phyloP scores from a whole-genome alignment of 1,140 invertebrate species.

The Hycleus phaleratus region DNA sequence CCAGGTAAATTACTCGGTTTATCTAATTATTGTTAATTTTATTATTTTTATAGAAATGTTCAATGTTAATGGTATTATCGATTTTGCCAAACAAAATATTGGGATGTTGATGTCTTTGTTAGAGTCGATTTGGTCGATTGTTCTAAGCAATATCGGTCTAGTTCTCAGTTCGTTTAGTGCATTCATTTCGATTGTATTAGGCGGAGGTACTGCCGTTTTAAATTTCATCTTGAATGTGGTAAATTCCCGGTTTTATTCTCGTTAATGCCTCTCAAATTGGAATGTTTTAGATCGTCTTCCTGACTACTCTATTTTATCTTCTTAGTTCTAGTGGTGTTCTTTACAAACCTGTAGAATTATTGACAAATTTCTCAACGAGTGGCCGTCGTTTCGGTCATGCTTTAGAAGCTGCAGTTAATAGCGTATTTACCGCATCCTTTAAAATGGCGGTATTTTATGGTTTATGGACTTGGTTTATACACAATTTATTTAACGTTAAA shows the following conservation, averaged over 20 bases:
- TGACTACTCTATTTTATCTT: constrained; percentile 93
- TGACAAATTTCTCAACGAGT: constrained; percentile 66
- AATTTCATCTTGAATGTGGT: constrained; percentile 90
- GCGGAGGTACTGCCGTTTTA: constrained; percentile 86
- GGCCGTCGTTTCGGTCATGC: constrained; percentile 69
- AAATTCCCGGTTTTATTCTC: constrained; percentile 29
- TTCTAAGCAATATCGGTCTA: constrained; percentile 89
- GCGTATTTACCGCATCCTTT: constrained; percentile 87
- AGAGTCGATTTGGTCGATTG: constrained; percentile 86
- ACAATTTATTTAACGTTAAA: constrained; percentile 90
- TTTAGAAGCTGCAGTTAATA: constrained; percentile 63
- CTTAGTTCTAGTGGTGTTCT: constrained; percentile 78
- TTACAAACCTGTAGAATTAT: constrained; percentile 86
- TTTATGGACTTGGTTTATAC: constrained; percentile 95
- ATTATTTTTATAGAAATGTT: constrained; percentile 53
- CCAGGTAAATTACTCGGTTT: constrained; percentile 45
- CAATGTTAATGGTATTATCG: constrained; percentile 64
- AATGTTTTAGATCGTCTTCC: constrained; percentile 75
- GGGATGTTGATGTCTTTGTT: constrained; percentile 83
- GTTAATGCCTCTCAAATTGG: neutral
- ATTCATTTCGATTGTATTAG: constrained; percentile 78
- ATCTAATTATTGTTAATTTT: neutral
- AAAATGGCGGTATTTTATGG: constrained; percentile 97
- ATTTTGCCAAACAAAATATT: constrained; percentile 86
- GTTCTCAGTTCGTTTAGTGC: constrained; percentile 80